phyloP scores from a whole-genome alignment of 2,113 vertebrate species.

The Aspiorhynchus laticeps region DNA sequence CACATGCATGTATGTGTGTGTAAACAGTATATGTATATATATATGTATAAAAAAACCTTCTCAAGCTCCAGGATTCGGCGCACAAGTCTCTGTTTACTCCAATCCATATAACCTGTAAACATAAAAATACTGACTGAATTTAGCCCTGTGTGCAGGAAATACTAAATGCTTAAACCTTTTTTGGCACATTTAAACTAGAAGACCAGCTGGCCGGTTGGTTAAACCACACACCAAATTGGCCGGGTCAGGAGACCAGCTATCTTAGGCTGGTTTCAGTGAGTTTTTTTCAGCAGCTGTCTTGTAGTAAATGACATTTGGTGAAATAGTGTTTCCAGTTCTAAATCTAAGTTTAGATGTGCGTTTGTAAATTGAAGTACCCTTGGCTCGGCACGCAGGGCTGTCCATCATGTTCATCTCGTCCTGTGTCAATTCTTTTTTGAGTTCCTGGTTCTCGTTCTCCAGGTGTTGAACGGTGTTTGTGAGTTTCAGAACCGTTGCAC shows the following conservation, averaged over 20 bases:
- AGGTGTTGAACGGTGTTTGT: conserved; percentile 83
- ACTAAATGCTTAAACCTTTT: not conserved
- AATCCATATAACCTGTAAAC: conserved; percentile 81
- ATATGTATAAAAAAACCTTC: conserved; percentile 72
- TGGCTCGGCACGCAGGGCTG: conserved; percentile 68
- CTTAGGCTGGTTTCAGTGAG: not conserved
- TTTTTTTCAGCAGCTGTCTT: not conserved
- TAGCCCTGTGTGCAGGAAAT: not conserved
- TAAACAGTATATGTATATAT: no score
- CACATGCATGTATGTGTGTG: not conserved
- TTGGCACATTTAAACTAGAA: not conserved
- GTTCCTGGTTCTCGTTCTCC: conserved; percentile 82
- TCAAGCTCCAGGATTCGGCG: conserved; percentile 82
- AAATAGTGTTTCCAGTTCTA: not conserved
- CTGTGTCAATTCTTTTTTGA: conserved; percentile 80
- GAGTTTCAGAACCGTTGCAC: conserved; percentile 78
- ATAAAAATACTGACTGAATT: conserved; percentile 2
- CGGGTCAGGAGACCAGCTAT: not conserved
- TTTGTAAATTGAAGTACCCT: conserved; percentile 70
- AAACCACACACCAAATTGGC: not conserved
- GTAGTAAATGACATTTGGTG: not conserved
- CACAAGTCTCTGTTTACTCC: conserved; percentile 88
- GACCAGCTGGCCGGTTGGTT: not conserved
- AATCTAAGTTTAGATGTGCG: not conserved
- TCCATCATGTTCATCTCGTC: conserved; percentile 68